phyloP scores from a whole-genome alignment of 2,888 invertebrate species.

The Adineta ricciae region DNA sequence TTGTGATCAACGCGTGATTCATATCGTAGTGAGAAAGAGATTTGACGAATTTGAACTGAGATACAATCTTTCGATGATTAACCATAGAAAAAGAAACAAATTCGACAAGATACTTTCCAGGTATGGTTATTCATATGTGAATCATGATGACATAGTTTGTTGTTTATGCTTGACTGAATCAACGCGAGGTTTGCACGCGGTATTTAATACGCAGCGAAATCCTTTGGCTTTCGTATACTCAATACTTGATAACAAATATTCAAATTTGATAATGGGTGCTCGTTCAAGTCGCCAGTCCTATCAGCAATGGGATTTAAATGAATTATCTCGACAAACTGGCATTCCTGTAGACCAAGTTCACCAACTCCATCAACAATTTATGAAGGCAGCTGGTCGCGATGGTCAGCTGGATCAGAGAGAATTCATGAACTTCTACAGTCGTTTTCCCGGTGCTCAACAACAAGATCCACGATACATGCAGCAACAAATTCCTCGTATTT shows the following conservation, averaged over 20 bases:
- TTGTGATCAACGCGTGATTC: too few species aligned
- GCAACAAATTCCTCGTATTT: background rate
- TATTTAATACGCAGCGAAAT: background rate
- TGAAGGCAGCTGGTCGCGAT: background rate
- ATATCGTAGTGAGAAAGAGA: too few species aligned
- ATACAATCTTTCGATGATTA: background rate
- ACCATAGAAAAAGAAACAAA: background rate
- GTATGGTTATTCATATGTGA: background rate
- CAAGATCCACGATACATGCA: background rate
- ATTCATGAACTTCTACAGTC: background rate
- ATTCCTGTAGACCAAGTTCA: background rate
- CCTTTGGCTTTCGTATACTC: background rate
- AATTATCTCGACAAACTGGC: background rate
- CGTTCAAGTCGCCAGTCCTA: background rate
- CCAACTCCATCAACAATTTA: background rate
- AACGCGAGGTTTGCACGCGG: background rate
- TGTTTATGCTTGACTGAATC: background rate
- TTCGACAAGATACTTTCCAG: too few species aligned
- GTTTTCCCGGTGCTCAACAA: background rate
- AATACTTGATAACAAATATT: background rate
- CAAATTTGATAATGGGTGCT: background rate
- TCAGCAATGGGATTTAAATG: background rate
- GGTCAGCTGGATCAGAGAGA: background rate
- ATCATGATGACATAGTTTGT: background rate
- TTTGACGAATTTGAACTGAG: too few species aligned